Evolutionary conservation across 2,113 vertebrate genomes (phyloP).

Genomic region (Erythrolamprus reginae): DNA sequence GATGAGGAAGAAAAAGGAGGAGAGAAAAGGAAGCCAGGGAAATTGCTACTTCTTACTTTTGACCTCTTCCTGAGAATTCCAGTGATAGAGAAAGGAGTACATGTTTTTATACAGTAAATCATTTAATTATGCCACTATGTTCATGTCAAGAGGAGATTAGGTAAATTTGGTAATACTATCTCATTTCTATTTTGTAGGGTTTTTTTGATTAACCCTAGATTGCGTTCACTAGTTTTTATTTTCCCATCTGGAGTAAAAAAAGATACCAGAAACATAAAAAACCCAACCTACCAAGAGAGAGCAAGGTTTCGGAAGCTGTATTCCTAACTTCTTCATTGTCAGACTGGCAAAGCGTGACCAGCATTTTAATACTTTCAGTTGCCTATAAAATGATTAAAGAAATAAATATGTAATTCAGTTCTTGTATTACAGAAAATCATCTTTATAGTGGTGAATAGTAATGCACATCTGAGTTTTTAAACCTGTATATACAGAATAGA

Average conservation of each 20-base stretch:
- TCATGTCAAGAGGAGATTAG: not conserved
- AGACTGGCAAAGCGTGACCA: slow-evolving; percentile 84
- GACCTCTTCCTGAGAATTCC: not conserved
- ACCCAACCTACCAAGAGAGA: slow-evolving; percentile 83
- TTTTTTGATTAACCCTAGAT: not conserved
- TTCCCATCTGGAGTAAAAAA: not conserved
- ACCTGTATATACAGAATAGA: not conserved
- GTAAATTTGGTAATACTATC: not conserved
- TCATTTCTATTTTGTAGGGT: not conserved
- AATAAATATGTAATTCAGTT: not conserved
- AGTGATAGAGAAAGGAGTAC: not conserved
- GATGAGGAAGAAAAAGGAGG: not conserved
- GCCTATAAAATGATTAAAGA: slow-evolving; percentile 67
- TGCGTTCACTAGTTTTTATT: not conserved
- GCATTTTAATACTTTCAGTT: slow-evolving; percentile 85
- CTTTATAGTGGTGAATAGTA: not conserved
- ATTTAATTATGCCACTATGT: not conserved
- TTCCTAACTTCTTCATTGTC: slow-evolving; percentile 87
- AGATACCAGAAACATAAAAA: not conserved
- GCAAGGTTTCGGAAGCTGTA: slow-evolving; percentile 87
- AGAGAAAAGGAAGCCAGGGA: not conserved
- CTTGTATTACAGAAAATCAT: not conserved
- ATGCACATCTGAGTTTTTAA: not conserved
- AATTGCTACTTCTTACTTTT: not conserved
- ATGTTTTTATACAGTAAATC: not conserved